Evolutionary conservation across 2,113 vertebrate species (phyloP).

Genomic region (Cavia porcellus): DNA sequence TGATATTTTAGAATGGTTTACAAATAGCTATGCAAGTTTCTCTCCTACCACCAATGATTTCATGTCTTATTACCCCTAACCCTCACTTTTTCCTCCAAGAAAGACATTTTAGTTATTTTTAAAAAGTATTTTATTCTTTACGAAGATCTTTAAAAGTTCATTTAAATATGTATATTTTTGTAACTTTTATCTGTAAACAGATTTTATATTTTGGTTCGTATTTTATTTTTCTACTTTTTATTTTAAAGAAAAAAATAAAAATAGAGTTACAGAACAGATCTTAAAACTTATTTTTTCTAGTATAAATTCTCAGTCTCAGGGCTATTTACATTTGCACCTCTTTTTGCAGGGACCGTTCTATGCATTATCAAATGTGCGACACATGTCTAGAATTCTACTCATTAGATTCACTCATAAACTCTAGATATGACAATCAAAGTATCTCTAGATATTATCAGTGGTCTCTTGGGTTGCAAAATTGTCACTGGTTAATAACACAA

Average conservation of each 20-base stretch:
- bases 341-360: neutral
- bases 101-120: constrained; percentile 42
- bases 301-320: neutral
- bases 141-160: neutral
- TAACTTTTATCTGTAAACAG: neutral
- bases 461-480: neutral
- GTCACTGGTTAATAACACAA: neutral
- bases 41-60: neutral
- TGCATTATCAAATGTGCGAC: neutral
- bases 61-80: neutral
- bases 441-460: neutral
- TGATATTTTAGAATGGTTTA: neutral
- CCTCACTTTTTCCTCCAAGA: neutral
- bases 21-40: neutral
- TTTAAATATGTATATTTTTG: constrained; percentile 39
- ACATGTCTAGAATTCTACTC: neutral
- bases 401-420: neutral
- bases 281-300: constrained; percentile 70
- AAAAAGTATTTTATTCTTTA: constrained; percentile 43
- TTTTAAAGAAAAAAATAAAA: neutral
- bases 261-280: neutral
- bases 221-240: neutral
- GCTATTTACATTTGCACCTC: neutral
- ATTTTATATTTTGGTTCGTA: constrained; percentile 60
- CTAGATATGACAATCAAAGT: neutral